These are phyloP conservation scores for Podarcis cretensis DNA, from an alignment of 2,113 vertebrate species.

Conservation along the genomic window DNA sequence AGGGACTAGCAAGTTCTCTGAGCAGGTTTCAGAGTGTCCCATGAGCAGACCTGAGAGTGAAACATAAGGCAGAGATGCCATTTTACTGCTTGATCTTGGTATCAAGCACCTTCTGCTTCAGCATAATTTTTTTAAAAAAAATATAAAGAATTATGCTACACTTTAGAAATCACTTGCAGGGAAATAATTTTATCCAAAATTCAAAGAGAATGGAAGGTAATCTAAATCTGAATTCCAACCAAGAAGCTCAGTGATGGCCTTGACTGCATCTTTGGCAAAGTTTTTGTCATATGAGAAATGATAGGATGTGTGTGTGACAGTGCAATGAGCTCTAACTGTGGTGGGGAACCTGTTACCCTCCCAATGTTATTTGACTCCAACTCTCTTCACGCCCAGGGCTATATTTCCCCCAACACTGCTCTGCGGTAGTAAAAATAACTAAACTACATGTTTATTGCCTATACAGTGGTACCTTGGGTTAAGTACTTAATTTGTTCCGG, in stretches of 20 bases:
- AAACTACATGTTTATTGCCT: neutral
- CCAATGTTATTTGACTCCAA: too few relatives aligned
- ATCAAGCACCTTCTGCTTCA: fast-evolving
- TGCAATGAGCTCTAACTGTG: neutral
- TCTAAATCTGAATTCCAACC: neutral
- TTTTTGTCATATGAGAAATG: neutral
- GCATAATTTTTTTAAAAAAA: neutral
- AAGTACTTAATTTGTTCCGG: too few relatives aligned
- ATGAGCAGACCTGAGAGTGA: fast-evolving
- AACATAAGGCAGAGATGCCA: fast-evolving
- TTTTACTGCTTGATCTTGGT: fast-evolving
- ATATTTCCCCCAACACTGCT: too few relatives aligned
- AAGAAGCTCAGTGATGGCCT: neutral
- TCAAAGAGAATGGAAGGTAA: neutral
- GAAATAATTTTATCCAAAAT: neutral
- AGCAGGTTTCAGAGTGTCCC: neutral
- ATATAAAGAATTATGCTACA: neutral
- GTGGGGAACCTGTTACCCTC: too few relatives aligned
- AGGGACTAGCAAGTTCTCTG: neutral
- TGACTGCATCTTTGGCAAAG: neutral
- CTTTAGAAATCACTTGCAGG: neutral
- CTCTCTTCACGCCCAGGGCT: too few relatives aligned
- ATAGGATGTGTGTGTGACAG: neutral
- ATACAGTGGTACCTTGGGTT: too few relatives aligned
- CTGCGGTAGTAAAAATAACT: neutral